Evolutionary conservation across 2,888 invertebrate species (phyloP), one percentile per base, ranked within the genome.

Genomic region (Thelaira solivaga): DNA sequence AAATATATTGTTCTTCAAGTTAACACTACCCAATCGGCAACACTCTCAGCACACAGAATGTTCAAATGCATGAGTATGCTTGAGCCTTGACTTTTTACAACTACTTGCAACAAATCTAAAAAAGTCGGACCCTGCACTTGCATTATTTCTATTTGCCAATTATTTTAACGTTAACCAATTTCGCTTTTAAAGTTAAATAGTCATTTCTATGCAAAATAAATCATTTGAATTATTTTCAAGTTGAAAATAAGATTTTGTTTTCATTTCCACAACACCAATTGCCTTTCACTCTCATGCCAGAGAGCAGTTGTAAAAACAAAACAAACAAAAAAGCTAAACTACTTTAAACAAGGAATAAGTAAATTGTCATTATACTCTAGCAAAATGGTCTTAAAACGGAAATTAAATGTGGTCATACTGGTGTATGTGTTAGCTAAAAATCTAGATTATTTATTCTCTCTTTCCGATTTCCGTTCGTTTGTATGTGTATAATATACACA

Each of bases 121-220:
- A 8, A 39, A 36, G 43, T 24, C 69, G 51, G 57, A 74, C 69
- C 64, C 51, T n/a, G n/a, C n/a, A n/a, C n/a, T n/a, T n/a, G n/a
- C n/a, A n/a, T n/a, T n/a, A 64, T 62, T 31, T 13, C 59, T 65
- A 53, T 74, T 69, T 74, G 45, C 78, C 69, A 69, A 69, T 69
- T 71, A 47, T 78, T 65, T 74, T 71, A 53, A 65, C 45, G 59
- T 45, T 53, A 59, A 43, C 68, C 36, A 62, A 51, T 55, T 64
- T 20, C 53, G 24, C 16, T 36, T 51, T 62, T 51, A 16, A 67
- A 74, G 69, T 69, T 67, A 69, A 73, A 69, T 80, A 69, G 49
- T 73, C 72, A 76, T 80, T 80, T 80, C 67, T 78, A 80, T 81
- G 81, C 81, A 78, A 80, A 81, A 78, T 80, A 81, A 81, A 78